These are phyloP conservation scores for Sipha maydis DNA, from an alignment of 2,888 invertebrate genomes.

Conservation along the genomic window DNA sequence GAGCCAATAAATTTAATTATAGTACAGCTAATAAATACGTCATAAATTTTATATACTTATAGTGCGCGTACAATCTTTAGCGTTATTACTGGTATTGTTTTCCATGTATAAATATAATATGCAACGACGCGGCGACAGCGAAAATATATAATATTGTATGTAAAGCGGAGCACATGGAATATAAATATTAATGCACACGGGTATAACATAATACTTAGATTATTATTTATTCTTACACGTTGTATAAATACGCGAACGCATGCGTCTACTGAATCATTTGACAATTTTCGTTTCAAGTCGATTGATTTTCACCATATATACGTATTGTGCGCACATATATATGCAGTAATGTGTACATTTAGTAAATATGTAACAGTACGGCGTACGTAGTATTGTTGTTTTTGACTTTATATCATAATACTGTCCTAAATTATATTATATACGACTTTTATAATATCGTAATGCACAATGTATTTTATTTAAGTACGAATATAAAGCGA, in stretches of 20 bases:
- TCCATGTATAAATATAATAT: not conserved
- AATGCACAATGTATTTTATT: not conserved
- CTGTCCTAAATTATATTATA: not conserved
- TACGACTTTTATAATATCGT: not conserved
- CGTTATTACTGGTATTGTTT: conserved; percentile 7
- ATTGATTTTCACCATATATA: not conserved
- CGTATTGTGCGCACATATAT: too few relatives aligned
- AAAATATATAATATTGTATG: not conserved
- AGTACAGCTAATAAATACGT: conserved; percentile 39
- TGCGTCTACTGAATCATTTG: not conserved
- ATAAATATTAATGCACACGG: not conserved
- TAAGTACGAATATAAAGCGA: too few relatives aligned
- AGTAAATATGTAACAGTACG: too few relatives aligned
- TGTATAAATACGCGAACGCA: not conserved
- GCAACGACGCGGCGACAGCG: not conserved
- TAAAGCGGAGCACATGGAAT: not conserved
- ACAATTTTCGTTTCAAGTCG: not conserved
- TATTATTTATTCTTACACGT: not conserved
- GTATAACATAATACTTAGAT: not conserved
- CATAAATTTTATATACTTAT: not conserved
- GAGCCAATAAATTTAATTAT: conserved; percentile 54
- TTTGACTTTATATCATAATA: not conserved
- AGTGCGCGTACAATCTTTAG: not conserved
- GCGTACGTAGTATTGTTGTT: not conserved
- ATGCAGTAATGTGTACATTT: too few relatives aligned